Conservation (phyloP, 2,888 invertebrate species). For the Rutpela maculata region DNA sequence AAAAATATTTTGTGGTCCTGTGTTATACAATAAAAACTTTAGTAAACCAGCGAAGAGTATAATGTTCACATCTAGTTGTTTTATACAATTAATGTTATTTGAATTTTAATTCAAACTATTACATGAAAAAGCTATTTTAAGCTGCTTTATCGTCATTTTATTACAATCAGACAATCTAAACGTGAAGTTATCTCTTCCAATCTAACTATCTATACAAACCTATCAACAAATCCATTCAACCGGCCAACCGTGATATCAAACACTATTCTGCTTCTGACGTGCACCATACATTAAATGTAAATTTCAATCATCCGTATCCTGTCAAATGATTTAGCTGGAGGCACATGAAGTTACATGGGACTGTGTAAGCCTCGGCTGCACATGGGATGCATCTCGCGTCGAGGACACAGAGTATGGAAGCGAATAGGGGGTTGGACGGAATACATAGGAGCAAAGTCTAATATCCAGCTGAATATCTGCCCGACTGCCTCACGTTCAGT, state of each 20-base stretch:
- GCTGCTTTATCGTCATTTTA: not conserved
- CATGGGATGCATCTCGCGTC: slow-evolving; percentile 11
- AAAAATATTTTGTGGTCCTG: too few relatives aligned
- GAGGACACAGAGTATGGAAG: slow-evolving; percentile 16
- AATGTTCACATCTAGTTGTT: too few relatives aligned
- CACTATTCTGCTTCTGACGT: slow-evolving; percentile 24
- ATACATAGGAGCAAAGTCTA: slow-evolving; percentile 19
- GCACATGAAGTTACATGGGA: slow-evolving; percentile 7
- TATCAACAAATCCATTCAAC: slow-evolving; percentile 21
- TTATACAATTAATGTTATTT: not conserved
- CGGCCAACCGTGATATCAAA: slow-evolving; percentile 21
- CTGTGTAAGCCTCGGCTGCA: slow-evolving; percentile 10
- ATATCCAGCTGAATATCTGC: slow-evolving; percentile 36
- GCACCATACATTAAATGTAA: slow-evolving; percentile 24
- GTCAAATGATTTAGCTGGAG: slow-evolving; percentile 24
- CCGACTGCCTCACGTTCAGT: slow-evolving; percentile 15
- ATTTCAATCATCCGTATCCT: slow-evolving; percentile 25
- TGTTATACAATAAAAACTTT: too few relatives aligned
- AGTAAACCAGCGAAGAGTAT: too few relatives aligned
- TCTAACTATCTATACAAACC: slow-evolving; percentile 6
- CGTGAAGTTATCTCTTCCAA: not conserved
- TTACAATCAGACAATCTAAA: not conserved
- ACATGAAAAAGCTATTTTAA: not conserved
- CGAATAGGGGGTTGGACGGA: slow-evolving; percentile 11
- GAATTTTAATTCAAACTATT: not conserved